These are phyloP conservation scores for Eupithecia pulchellata DNA, from an alignment of 2,888 invertebrate genomes.

Conservation along the genomic window DNA sequence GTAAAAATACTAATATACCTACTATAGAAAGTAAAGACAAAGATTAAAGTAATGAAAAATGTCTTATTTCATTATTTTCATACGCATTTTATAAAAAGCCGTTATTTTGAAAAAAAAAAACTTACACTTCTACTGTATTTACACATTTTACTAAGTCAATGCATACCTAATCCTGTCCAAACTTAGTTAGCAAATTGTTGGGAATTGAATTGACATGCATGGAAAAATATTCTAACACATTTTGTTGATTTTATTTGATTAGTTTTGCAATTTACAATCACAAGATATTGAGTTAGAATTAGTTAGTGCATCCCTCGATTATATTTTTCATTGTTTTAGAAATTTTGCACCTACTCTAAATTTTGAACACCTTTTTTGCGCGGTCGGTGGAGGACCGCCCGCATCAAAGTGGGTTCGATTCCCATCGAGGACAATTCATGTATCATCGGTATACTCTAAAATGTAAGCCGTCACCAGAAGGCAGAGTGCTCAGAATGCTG, in stretches of 20 bases:
- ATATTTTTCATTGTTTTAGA: neutral
- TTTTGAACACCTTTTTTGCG: neutral
- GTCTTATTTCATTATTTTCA: no score
- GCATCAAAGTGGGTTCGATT: neutral
- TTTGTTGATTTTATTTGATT: neutral
- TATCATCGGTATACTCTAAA: no score
- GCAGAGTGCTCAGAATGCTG: no score
- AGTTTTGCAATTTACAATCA: neutral
- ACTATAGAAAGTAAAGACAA: no score
- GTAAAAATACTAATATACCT: no score
- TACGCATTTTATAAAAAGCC: no score
- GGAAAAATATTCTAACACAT: neutral
- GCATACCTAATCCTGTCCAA: neutral
- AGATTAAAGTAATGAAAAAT: no score
- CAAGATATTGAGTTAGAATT: neutral
- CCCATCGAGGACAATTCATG: neutral
- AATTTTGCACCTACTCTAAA: neutral
- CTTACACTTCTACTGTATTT: neutral
- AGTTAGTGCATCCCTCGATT: neutral
- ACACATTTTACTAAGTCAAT: neutral
- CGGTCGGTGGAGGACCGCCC: neutral
- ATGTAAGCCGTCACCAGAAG: no score
- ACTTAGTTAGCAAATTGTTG: constrained; percentile 4
- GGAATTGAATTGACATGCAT: neutral
- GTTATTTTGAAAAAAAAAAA: no score